Conservation (phyloP, 2,888 invertebrate species). For the Tupiocoris notatus region DNA sequence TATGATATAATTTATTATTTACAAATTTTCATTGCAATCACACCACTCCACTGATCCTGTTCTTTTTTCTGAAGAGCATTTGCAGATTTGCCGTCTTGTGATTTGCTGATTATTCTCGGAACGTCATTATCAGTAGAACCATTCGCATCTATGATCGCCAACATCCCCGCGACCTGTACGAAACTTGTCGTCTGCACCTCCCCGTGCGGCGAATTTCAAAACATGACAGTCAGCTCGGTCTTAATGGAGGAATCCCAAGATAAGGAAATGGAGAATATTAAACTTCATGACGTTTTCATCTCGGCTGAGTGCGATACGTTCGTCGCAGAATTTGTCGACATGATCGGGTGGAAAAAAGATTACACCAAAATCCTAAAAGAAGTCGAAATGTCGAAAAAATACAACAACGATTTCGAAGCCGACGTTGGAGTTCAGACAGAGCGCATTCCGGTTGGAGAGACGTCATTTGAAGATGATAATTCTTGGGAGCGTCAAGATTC, state of each 20-base stretch:
- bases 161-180: conserved; percentile 71
- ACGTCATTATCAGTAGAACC: conserved; percentile 93
- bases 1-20: too few species aligned
- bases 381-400: conserved; percentile 9
- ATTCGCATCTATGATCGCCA: conserved; percentile 74
- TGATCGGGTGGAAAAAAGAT: conserved; percentile 31
- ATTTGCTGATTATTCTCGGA: conserved; percentile 90
- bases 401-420: not conserved
- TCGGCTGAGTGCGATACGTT: conserved; percentile 20
- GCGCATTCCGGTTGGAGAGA: not conserved
- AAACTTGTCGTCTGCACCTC: conserved; percentile 79
- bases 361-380: not conserved
- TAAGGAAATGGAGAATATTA: not conserved
- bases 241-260: not conserved
- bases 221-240: not conserved
- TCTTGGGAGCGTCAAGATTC: too few species aligned
- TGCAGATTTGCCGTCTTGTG: conserved; percentile 80
- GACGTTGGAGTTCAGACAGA: conserved; percentile 20
- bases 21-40: too few species aligned
- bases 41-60: too few species aligned
- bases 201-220: not conserved
- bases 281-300: not conserved
- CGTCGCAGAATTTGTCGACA: not conserved
- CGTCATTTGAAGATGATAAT: not conserved
- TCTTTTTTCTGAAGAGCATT: too few species aligned